These are phyloP conservation scores for Sapajus apella DNA, from an alignment of 2,113 vertebrate genomes.

Conservation along the genomic window DNA sequence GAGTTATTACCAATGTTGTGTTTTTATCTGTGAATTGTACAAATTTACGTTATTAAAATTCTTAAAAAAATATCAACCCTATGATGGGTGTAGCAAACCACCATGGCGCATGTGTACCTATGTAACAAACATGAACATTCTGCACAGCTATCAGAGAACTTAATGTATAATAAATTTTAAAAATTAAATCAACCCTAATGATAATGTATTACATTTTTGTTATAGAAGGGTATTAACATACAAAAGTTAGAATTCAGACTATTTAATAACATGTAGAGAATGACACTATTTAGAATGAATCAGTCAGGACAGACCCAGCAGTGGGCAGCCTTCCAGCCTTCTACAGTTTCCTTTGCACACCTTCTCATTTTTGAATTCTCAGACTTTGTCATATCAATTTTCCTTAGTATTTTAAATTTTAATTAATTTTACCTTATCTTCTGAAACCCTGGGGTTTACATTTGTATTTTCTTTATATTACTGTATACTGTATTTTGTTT, in stretches of 20 bases:
- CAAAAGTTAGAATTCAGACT: neutral
- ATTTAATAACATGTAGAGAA: neutral
- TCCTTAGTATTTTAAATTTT: neutral
- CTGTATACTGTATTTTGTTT: neutral
- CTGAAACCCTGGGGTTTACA: neutral
- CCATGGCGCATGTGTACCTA: no score
- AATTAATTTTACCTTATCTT: neutral
- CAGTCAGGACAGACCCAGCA: neutral
- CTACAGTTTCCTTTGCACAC: rapidly evolving
- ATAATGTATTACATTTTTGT: neutral
- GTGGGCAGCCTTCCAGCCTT: neutral
- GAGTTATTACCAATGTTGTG: neutral
- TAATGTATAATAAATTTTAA: no score
- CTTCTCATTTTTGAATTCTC: neutral
- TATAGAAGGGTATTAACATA: neutral
- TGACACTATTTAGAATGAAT: no score
- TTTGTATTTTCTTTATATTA: neutral
- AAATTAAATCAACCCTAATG: neutral
- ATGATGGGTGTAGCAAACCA: no score
- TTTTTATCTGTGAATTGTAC: neutral
- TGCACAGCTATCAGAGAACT: no score
- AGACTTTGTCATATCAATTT: neutral
- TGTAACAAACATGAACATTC: no score
- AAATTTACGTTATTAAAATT: neutral
- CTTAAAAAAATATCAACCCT: no score